phyloP scores from a whole-genome alignment of 2,113 vertebrate genomes.

The Hemiprocne comata region DNA sequence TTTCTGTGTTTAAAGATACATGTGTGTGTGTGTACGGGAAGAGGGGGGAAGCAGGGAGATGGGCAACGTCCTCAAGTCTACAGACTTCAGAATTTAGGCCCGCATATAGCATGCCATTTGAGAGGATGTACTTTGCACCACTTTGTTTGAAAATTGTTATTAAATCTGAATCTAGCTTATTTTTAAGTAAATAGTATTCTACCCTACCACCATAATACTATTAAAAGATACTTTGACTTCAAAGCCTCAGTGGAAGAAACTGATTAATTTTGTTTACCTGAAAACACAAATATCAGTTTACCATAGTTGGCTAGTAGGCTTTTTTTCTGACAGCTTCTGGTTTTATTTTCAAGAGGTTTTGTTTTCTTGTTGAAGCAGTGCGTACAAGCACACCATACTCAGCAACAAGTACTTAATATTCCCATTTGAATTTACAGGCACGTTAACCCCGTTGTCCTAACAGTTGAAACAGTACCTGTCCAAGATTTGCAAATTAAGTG shows the following conservation, averaged over 20 bases:
- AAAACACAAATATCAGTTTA: background rate
- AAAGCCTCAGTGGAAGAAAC: constrained; percentile 1
- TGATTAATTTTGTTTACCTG: constrained; percentile 27
- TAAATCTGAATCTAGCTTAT: background rate
- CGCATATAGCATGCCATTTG: fast-evolving
- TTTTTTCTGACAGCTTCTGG: background rate
- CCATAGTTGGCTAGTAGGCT: background rate
- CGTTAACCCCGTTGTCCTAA: background rate
- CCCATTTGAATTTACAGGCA: background rate
- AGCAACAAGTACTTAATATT: background rate
- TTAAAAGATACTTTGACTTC: background rate
- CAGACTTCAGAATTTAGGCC: background rate
- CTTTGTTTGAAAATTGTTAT: background rate
- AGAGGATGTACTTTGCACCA: background rate
- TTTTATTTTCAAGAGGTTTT: background rate
- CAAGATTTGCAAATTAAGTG: background rate
- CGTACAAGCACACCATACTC: background rate
- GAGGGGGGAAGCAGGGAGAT: background rate
- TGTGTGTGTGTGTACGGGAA: background rate
- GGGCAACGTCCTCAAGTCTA: background rate
- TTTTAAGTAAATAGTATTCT: background rate
- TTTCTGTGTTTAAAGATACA: background rate
- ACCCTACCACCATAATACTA: background rate
- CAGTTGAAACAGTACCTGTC: background rate
- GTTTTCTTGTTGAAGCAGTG: background rate